Conservation (phyloP, 1,140 invertebrate species). For the Bursaphelenchus mucronatus region DNA sequence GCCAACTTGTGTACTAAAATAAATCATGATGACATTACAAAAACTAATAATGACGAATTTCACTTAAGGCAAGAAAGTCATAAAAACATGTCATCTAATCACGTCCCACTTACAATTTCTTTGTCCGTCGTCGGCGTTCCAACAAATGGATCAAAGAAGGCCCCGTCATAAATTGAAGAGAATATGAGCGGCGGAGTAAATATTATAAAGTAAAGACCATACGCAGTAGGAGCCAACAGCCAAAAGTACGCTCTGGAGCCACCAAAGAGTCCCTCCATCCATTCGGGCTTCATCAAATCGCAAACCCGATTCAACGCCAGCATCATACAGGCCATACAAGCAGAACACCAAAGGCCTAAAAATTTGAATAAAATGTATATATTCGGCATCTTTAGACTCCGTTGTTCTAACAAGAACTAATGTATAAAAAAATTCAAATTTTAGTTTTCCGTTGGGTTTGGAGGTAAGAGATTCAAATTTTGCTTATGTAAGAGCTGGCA, state of each 20-base stretch:
- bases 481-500: too few species aligned
- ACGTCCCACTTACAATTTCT: not conserved
- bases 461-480: too few species aligned
- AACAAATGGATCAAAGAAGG: conserved; percentile 33
- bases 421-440: too few species aligned
- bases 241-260: conserved; percentile 24
- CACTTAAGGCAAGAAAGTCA: not conserved
- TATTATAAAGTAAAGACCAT: conserved; percentile 22
- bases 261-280: conserved; percentile 31
- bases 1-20: conserved; percentile 8
- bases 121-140: conserved; percentile 4
- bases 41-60: too few species aligned
- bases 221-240: conserved; percentile 22
- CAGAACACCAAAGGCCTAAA: conserved; percentile 29
- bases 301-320: conserved; percentile 27
- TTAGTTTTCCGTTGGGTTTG: too few species aligned
- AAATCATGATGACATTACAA: too few species aligned
- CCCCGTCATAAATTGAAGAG: conserved; percentile 20
- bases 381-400: too few species aligned
- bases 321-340: conserved; percentile 26
- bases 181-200: conserved; percentile 32
- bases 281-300: conserved; percentile 28
- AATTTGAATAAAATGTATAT: not conserved
- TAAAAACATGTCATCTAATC: not conserved
- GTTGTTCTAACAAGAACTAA: too few species aligned